Evolutionary conservation across 2,113 vertebrate species (phyloP).

Genomic region (Muntiacus muntjak): DNA sequence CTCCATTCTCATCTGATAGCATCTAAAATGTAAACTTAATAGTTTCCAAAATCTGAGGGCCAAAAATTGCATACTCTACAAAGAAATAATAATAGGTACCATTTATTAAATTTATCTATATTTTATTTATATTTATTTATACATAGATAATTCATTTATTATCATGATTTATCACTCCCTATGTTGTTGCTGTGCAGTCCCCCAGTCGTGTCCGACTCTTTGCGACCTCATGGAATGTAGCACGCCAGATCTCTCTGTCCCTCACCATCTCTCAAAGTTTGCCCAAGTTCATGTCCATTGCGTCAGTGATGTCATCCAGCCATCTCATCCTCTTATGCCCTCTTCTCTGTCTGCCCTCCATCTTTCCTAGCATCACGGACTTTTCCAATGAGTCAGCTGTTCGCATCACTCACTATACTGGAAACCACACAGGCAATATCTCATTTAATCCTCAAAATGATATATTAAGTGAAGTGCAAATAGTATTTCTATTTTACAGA

Average conservation of each 20-base stretch:
- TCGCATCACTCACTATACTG: not conserved
- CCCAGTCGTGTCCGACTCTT: not conserved
- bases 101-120: not conserved
- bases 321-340: not conserved
- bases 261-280: not conserved
- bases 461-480: not conserved
- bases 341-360: not conserved
- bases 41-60: not conserved
- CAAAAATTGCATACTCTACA: not conserved
- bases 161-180: not conserved
- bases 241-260: not conserved
- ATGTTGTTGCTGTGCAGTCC: not conserved
- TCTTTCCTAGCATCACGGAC: not conserved
- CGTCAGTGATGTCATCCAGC: not conserved
- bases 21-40: conserved; percentile 33
- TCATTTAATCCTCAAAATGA: not conserved
- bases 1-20: not conserved
- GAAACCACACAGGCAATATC: not conserved
- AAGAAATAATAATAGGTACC: not conserved
- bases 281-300: not conserved
- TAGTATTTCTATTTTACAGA: not conserved
- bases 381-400: not conserved
- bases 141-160: not conserved
- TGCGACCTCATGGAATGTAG: not conserved
- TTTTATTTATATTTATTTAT: not conserved